phyloP scores from a whole-genome alignment of 2,888 invertebrate species.

The Neria commutata region DNA sequence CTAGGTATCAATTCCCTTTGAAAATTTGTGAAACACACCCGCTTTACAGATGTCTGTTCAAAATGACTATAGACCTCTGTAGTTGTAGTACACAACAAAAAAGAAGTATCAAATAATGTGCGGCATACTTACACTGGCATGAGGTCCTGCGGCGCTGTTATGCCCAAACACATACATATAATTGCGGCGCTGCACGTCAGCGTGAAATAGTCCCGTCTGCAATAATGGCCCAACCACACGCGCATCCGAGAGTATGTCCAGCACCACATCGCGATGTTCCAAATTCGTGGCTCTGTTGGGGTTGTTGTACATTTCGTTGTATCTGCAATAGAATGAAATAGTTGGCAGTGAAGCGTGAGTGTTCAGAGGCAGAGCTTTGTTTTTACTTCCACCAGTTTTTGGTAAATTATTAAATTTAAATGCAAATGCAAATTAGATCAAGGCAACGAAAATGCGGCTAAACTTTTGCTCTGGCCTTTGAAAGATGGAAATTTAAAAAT shows the following conservation, averaged over 20 bases:
- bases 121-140: conserved; percentile 73
- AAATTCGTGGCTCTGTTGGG: conserved; percentile 64
- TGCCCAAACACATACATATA: conserved; percentile 91
- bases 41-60: no score
- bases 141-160: conserved; percentile 78
- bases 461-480: no score
- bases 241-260: conserved; percentile 89
- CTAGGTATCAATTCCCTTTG: no score
- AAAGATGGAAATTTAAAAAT: not conserved
- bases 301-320: conserved; percentile 67
- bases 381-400: not conserved
- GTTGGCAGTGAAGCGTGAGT: not conserved
- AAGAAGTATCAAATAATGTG: no score
- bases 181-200: conserved; percentile 75
- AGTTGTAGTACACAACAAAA: no score
- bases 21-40: no score
- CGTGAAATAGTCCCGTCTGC: conserved; percentile 77
- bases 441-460: no score
- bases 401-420: not conserved
- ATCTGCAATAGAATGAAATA: conserved; percentile 57
- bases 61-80: no score
- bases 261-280: conserved; percentile 76
- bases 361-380: no score
- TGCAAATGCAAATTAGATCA: no score
- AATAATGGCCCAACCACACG: conserved; percentile 83